Conservation (phyloP, 2,888 invertebrate species). For the Resseliella maxima region DNA sequence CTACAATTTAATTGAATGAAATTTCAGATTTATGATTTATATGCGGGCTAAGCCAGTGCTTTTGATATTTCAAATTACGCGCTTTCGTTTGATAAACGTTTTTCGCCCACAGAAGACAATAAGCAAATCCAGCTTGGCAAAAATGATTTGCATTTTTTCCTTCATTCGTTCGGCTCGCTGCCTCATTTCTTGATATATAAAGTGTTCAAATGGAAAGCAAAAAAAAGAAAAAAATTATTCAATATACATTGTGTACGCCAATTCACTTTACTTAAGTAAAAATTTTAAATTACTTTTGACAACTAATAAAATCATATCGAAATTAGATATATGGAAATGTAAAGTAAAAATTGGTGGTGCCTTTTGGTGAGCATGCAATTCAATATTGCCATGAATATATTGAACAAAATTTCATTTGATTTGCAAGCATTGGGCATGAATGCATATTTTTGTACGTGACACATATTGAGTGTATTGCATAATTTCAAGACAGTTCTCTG, state of each 20-base stretch:
- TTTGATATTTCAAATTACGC: neutral
- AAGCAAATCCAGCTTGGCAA: neutral
- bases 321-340: no score
- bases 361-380: neutral
- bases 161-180: neutral
- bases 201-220: neutral
- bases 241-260: neutral
- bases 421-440: neutral
- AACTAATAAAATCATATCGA: no score
- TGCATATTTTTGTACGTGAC: neutral
- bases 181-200: neutral
- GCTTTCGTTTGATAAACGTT: neutral
- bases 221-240: no score
- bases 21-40: slow-evolving; percentile 47
- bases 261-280: neutral
- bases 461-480: slow-evolving; percentile 12
- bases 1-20: slow-evolving; percentile 43
- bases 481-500: neutral
- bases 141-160: slow-evolving; percentile 12
- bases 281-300: no score
- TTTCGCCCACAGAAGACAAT: neutral
- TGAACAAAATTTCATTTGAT: neutral
- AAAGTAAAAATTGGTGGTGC: neutral
- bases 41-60: neutral
- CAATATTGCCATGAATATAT: neutral